phyloP scores from a whole-genome alignment of 2,797 vertebrate species.

The Malacoraja senta region DNA sequence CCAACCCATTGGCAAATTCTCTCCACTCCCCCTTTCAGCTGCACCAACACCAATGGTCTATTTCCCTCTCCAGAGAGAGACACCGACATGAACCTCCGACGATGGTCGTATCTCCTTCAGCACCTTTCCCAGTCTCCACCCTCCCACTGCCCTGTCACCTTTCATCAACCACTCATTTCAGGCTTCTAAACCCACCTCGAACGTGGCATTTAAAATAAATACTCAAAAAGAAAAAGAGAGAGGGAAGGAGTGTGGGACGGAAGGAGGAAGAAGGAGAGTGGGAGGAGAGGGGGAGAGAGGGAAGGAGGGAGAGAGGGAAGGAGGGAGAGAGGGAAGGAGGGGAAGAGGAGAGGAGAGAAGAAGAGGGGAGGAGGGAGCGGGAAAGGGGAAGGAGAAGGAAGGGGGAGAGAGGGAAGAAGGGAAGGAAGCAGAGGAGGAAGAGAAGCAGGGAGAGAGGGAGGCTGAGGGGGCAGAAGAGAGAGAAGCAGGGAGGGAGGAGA shows the following conservation, averaged over 20 bases:
- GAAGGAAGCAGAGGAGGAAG: background rate
- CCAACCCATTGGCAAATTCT: too few relatives aligned
- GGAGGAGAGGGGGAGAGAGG: background rate
- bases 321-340: fast-evolving
- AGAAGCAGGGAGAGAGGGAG: background rate
- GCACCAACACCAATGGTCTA: too few relatives aligned
- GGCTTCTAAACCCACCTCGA: too few relatives aligned
- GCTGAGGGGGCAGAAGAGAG: background rate
- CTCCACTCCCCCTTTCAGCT: background rate
- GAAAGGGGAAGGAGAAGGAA: background rate
- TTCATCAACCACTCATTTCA: too few relatives aligned
- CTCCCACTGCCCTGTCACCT: too few relatives aligned
- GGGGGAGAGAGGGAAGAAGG: background rate
- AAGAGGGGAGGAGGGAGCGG: background rate
- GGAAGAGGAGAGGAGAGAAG: background rate
- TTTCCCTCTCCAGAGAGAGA: too few relatives aligned
- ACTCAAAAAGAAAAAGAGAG: too few relatives aligned
- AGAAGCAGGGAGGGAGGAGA: background rate
- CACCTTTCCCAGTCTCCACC: too few relatives aligned
- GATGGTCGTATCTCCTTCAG: too few relatives aligned
- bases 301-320: background rate
- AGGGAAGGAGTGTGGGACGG: too few relatives aligned
- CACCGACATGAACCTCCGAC: too few relatives aligned
- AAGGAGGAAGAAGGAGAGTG: background rate
- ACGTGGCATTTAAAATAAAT: too few relatives aligned